Evolutionary conservation across 2,113 vertebrate genomes (phyloP), one percentile per base, ranked within the genome.

Genomic region (Suncus etruscus): DNA sequence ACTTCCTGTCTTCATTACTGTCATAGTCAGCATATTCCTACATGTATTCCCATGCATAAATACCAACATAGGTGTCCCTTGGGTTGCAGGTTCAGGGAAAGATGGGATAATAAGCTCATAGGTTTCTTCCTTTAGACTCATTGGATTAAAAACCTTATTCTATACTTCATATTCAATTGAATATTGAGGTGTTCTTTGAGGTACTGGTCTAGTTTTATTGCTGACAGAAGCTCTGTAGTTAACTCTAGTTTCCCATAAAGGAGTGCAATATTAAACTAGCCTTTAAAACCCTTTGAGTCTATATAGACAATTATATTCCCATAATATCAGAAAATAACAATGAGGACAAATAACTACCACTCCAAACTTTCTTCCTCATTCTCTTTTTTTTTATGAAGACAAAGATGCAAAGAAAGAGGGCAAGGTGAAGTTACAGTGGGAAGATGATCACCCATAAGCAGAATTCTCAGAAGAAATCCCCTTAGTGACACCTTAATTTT

Each of bases 251-350:
- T 86, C 22, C 69, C 29, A 66, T n/a, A 54, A 82, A 91, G 32
- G 3, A 7, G 50, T 8, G 51, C 11, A 80, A 27, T 73, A 79
- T 50, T 83, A 80, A 77, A 69, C 1, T 39, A 89, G 31, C 27
- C 77, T 91, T 90, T 45, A 87, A 91, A 89, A 24, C 11, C 29
- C 12, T 54, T 83, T 91, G 51, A 66, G 8, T 82, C 61, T 51
- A 83, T 39, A 79, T 79, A 58, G 8, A 47, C 78, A 22, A 58
- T 18, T 70, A n/a, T 20, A 54, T 20, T 84, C 61, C 54, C 20
- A 58, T 58, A 87, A 79, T 51, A 14, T 78, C 81, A 91, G 76
- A 65, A 12, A 88, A 88, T 61, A 24, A 81, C 2, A 1, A 31
- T 85, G 48, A n/a, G 47, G 81, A 58, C 78, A 31, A 90, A 75